Percentiles rank a stretch among this genome's conserved stretches.
phyloP scores from a whole-genome alignment of 2,888 invertebrate genomes.

The Teleiodes luculella region DNA sequence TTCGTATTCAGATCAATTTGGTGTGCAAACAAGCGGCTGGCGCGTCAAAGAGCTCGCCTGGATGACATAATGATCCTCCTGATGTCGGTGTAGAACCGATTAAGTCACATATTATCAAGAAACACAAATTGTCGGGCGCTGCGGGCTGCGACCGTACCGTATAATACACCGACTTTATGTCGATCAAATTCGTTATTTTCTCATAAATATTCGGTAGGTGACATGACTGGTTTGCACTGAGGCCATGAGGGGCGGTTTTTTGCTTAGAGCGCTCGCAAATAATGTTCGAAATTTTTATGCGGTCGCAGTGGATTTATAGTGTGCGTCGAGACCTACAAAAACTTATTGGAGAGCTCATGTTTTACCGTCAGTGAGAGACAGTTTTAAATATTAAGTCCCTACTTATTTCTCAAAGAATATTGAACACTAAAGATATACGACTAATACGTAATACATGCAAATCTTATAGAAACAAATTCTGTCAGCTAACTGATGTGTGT shows the following conservation, averaged over 20 bases:
- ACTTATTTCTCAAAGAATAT: no score
- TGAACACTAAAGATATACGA: no score
- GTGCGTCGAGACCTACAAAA: slow-evolving; percentile 4
- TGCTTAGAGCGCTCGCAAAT: slow-evolving; percentile 34
- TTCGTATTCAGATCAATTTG: slow-evolving; percentile 46
- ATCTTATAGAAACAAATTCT: no score
- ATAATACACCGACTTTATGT: slow-evolving; percentile 18
- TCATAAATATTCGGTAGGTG: slow-evolving; percentile 41
- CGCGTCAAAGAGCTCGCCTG: slow-evolving; percentile 45
- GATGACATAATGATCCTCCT: slow-evolving; percentile 35
- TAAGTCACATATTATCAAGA: slow-evolving; percentile 36
- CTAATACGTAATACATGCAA: no score
- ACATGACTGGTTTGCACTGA: slow-evolving; percentile 33
- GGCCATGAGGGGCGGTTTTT: slow-evolving; percentile 32
- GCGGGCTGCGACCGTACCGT: slow-evolving; percentile 19
- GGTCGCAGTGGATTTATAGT: slow-evolving; percentile 27
- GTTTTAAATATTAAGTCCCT: no score
- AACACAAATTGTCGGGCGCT: slow-evolving; percentile 37
- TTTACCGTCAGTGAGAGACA: background rate
- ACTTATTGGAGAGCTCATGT: slow-evolving; percentile 5
- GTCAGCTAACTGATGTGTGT: no score
- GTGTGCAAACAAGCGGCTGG: slow-evolving; percentile 45
- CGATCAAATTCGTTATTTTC: slow-evolving; percentile 32
- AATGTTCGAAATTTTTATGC: slow-evolving; percentile 32
- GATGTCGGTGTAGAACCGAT: slow-evolving; percentile 35